Evolutionary conservation across 2,113 vertebrate species (phyloP).

Genomic region (Poicephalus meyeri): DNA sequence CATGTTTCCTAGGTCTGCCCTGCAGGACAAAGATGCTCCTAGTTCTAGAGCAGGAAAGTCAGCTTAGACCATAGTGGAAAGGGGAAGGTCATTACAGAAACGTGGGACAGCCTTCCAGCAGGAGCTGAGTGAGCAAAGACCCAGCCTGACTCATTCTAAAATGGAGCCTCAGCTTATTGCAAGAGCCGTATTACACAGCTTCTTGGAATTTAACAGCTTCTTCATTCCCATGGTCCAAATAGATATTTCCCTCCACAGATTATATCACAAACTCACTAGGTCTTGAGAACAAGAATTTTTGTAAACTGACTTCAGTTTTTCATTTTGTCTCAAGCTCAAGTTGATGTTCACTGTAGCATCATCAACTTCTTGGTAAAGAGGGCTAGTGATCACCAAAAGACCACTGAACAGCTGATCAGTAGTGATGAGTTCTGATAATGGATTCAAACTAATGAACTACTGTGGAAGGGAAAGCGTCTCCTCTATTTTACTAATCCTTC

Average conservation of each 20-base stretch:
- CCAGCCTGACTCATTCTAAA: neutral
- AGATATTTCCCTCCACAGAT: neutral
- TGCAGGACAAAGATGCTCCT: neutral
- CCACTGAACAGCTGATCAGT: neutral
- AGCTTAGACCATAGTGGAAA: neutral
- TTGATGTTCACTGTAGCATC: neutral
- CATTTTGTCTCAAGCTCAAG: neutral
- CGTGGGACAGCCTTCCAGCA: neutral
- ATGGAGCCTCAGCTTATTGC: neutral
- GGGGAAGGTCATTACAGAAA: neutral
- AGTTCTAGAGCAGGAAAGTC: neutral
- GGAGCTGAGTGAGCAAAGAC: neutral
- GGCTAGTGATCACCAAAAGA: neutral
- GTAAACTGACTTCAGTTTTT: neutral
- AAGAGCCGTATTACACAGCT: neutral
- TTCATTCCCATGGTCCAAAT: neutral
- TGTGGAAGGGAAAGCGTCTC: neutral
- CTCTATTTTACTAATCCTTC: neutral
- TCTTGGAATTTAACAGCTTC: neutral
- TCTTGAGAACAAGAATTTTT: neutral
- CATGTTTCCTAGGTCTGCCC: neutral
- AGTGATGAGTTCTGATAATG: neutral
- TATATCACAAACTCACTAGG: neutral
- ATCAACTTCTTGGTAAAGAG: neutral
- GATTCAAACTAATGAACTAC: neutral